Evolutionary conservation across 2,113 vertebrate species (phyloP).

Genomic region (Tetrax tetrax): DNA sequence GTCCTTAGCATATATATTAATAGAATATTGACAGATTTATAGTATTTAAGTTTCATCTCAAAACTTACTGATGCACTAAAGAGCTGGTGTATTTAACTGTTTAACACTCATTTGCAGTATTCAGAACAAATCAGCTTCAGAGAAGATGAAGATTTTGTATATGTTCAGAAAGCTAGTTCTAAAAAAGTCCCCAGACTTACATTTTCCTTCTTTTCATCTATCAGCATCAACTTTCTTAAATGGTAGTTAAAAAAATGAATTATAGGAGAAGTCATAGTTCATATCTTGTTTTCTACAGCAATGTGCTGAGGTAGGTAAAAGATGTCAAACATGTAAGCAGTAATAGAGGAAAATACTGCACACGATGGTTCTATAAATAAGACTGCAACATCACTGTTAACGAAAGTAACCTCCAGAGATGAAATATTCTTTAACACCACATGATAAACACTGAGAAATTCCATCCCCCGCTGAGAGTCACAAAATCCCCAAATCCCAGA

Average conservation of each 20-base stretch:
- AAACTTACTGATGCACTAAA: not conserved
- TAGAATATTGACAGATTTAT: not conserved
- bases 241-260: not conserved
- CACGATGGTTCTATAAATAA: slow-evolving; percentile 13
- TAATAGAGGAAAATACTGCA: not conserved
- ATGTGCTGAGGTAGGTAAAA: not conserved
- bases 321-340: not conserved
- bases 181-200: not conserved
- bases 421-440: not conserved
- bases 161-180: not conserved
- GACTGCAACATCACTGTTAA: not conserved
- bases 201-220: not conserved
- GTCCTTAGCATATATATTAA: not conserved
- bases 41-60: not conserved
- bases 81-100: not conserved
- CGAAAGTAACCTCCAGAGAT: not conserved
- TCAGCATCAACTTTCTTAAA: not conserved
- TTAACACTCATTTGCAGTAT: not conserved
- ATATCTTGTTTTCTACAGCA: not conserved
- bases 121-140: not conserved
- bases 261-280: not conserved
- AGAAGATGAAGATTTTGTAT: not conserved
- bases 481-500: not conserved
- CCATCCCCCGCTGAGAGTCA: not conserved
- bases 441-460: not conserved